Percentiles rank a stretch among this genome's conserved stretches.
phyloP scores from a whole-genome alignment of 2,797 vertebrate species.

The Euphonia xanthogaster region DNA sequence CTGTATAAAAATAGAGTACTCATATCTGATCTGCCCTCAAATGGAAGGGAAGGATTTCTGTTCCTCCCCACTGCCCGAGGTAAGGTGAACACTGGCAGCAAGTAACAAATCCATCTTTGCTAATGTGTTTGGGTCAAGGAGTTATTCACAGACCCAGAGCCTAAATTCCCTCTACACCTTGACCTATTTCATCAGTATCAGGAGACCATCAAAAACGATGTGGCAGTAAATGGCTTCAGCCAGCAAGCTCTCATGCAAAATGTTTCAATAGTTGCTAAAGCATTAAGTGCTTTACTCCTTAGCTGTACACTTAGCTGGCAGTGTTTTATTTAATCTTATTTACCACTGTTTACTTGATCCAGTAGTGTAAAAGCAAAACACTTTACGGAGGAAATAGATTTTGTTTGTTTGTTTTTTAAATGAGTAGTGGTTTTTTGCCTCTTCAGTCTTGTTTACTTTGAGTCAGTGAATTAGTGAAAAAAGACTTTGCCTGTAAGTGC shows the following conservation, averaged over 20 bases:
- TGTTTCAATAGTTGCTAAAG: neutral
- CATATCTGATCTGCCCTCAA: neutral
- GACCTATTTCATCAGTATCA: neutral
- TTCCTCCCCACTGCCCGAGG: accelerated
- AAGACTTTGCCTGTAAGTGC: neutral
- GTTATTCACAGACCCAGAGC: neutral
- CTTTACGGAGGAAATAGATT: neutral
- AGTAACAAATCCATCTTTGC: neutral
- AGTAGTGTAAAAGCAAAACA: neutral
- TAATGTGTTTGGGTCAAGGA: neutral
- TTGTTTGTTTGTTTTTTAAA: neutral
- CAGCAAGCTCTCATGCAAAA: neutral
- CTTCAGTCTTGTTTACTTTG: neutral
- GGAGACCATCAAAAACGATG: neutral
- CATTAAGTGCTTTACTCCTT: neutral
- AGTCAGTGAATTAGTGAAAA: neutral
- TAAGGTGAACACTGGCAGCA: neutral
- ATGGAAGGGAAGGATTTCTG: neutral
- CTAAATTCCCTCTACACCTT: neutral
- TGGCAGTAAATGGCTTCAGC: neutral
- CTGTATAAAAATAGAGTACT: neutral
- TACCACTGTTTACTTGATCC: neutral
- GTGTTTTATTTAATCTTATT: neutral
- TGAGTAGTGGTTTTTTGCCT: neutral
- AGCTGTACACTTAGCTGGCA: neutral